These are phyloP conservation scores for Neoascia interrupta DNA, from an alignment of 2,888 invertebrate genomes.

Conservation along the genomic window DNA sequence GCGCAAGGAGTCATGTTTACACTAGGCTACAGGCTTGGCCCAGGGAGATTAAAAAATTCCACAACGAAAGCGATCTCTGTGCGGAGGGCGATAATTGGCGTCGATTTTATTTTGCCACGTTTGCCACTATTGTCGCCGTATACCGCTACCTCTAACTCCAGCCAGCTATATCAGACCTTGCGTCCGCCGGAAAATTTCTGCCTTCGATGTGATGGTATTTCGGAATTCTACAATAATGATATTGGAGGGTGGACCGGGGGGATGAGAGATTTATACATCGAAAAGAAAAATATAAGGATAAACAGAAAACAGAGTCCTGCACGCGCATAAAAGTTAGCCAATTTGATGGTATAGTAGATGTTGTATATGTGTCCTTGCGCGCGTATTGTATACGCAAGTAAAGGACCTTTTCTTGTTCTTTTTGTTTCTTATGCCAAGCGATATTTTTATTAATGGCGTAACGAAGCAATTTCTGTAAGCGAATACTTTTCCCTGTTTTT, in stretches of 20 bases:
- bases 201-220: constrained; percentile 33
- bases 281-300: constrained; percentile 54
- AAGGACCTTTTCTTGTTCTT: neutral
- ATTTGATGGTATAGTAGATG: constrained; percentile 67
- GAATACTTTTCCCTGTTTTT: constrained; percentile 68
- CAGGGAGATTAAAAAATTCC: constrained; percentile 68
- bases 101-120: constrained; percentile 72
- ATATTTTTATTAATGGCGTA: constrained; percentile 71
- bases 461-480: constrained; percentile 71
- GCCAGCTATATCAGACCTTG: too few relatives aligned
- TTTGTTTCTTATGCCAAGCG: constrained; percentile 31
- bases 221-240: constrained; percentile 1
- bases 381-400: constrained; percentile 44
- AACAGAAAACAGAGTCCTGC: constrained; percentile 57
- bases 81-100: constrained; percentile 73
- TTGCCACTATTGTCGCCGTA: constrained; percentile 53
- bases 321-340: constrained; percentile 69
- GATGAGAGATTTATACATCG: constrained; percentile 60
- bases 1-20: constrained; percentile 43
- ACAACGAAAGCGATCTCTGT: constrained; percentile 62
- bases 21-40: constrained; percentile 46
- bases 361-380: constrained; percentile 37
- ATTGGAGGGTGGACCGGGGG: constrained; percentile 6
- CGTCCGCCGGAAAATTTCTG: neutral
- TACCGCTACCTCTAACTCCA: neutral